A percentile compares a stretch with the other conserved stretches of the same genome.
phyloP scores from a whole-genome alignment of 2,888 invertebrate genomes.

The Archips xylosteana region DNA sequence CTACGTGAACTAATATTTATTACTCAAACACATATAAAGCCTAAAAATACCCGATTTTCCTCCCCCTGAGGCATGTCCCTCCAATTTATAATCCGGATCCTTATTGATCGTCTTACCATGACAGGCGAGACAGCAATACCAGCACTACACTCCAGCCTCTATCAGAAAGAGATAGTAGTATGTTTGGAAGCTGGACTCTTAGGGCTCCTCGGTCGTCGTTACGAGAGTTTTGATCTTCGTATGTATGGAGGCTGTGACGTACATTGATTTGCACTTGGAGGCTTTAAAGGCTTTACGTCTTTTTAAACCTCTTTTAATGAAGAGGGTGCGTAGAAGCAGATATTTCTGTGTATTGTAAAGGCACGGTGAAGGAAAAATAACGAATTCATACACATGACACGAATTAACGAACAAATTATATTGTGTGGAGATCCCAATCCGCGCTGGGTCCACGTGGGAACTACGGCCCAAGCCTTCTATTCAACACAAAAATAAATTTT shows the following conservation, averaged over 20 bases:
- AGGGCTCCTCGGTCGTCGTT: slow-evolving; percentile 21
- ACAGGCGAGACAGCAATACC: slow-evolving; percentile 23
- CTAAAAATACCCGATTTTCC: slow-evolving; percentile 9
- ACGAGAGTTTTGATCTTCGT: slow-evolving; percentile 29
- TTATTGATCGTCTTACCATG: slow-evolving; percentile 73
- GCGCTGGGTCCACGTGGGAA: no score
- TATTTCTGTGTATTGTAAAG: not conserved
- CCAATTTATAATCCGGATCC: slow-evolving; percentile 69
- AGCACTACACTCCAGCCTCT: not conserved
- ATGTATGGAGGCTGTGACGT: slow-evolving; percentile 12
- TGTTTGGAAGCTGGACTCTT: slow-evolving; percentile 7
- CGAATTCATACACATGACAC: no score
- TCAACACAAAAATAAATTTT: no score
- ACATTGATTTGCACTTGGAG: slow-evolving; percentile 15
- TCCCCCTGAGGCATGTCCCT: slow-evolving; percentile 42
- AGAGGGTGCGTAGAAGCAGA: not conserved
- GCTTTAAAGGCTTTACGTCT: not conserved
- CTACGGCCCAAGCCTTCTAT: no score
- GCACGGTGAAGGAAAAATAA: no score
- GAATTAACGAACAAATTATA: no score
- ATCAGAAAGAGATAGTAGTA: slow-evolving; percentile 24
- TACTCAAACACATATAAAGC: slow-evolving; percentile 1
- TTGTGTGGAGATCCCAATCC: no score
- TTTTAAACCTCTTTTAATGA: not conserved
- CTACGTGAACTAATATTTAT: not conserved